These are phyloP conservation scores for Poecilus cupreus DNA, from an alignment of 2,888 invertebrate genomes.

Conservation along the genomic window DNA sequence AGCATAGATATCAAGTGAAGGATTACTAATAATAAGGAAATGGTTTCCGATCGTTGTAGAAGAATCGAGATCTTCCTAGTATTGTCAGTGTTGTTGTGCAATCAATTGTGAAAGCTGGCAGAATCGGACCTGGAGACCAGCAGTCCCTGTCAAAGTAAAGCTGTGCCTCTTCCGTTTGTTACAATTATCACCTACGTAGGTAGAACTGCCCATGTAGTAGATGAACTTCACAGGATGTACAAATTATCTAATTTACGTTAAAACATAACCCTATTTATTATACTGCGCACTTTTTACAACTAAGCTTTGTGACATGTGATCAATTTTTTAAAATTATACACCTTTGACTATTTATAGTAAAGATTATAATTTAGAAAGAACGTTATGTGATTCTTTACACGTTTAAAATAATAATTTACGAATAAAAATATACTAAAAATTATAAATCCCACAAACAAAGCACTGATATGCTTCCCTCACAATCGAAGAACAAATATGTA, in stretches of 20 bases:
- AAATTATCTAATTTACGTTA: not conserved
- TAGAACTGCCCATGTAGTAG: not conserved
- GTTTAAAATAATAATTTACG: not conserved
- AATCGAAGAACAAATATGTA: conserved; percentile 32
- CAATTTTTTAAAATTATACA: not conserved
- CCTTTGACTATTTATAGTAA: conserved; percentile 14
- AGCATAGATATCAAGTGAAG: not conserved
- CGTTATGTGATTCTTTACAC: not conserved
- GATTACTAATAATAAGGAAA: conserved; percentile 3
- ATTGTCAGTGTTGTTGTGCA: conserved; percentile 9
- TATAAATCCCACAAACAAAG: not conserved
- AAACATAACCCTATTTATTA: not conserved
- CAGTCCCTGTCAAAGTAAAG: conserved; percentile 35
- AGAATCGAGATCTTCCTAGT: not conserved
- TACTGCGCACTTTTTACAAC: not conserved
- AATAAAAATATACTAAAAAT: not conserved
- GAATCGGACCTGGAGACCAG: conserved; percentile 36
- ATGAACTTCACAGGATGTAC: conserved; percentile 3
- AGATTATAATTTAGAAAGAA: not conserved
- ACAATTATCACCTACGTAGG: conserved; percentile 20
- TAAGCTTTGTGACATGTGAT: not conserved
- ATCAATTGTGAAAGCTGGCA: conserved; percentile 46
- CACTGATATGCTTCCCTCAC: not conserved
- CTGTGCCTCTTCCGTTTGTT: conserved; percentile 26
- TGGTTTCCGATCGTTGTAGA: not conserved